Evolutionary conservation across 1,140 invertebrate species (phyloP).

Genomic region (Drosophila trapezifrons): DNA sequence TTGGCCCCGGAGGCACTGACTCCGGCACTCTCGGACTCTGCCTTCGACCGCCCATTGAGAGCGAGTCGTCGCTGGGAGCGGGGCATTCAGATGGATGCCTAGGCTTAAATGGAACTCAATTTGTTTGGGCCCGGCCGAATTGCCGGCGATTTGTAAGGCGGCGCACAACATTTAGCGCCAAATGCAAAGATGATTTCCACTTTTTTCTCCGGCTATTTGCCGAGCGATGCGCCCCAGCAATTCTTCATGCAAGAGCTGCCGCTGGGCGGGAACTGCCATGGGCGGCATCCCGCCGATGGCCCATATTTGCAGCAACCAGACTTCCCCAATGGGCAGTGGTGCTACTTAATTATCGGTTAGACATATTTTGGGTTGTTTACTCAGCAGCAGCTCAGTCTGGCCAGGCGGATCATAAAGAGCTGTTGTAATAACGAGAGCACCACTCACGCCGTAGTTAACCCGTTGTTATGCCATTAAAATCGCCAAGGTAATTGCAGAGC

Average conservation of each 20-base stretch:
- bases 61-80: conserved; percentile 14
- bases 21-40: conserved; percentile 11
- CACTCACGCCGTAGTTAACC: conserved; percentile 29
- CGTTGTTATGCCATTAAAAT: conserved; percentile 32
- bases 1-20: conserved; percentile 36
- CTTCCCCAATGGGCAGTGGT: conserved; percentile 13
- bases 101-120: conserved; percentile 48
- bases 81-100: conserved; percentile 30
- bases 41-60: conserved; percentile 64
- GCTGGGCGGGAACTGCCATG: conserved; percentile 27
- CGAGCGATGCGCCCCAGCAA: conserved; percentile 51
- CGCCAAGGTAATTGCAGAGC: conserved; percentile 46
- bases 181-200: conserved; percentile 53
- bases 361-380: conserved; percentile 44
- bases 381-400: conserved; percentile 26
- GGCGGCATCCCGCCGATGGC: conserved; percentile 15
- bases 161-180: conserved; percentile 54
- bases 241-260: conserved; percentile 56
- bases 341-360: conserved; percentile 63
- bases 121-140: conserved; percentile 50
- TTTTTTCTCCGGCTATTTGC: conserved; percentile 51
- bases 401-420: conserved; percentile 22
- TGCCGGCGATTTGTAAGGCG: conserved; percentile 60
- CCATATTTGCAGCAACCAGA: conserved; percentile 26
- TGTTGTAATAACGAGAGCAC: conserved; percentile 49